Evolutionary conservation across 2,113 vertebrate species (phyloP).

Genomic region (Mohoua ochrocephala): DNA sequence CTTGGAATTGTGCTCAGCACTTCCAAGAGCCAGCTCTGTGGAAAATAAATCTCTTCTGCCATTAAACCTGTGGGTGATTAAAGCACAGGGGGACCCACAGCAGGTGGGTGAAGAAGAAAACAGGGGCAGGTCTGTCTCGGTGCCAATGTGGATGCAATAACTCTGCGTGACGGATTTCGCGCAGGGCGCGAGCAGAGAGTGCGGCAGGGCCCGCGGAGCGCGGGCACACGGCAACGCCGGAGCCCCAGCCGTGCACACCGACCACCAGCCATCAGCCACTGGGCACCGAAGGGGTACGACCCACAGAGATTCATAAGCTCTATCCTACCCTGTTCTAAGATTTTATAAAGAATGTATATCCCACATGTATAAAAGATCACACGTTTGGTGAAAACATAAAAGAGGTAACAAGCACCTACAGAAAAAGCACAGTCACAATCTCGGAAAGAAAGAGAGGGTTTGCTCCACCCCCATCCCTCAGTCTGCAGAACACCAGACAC

Average conservation of each 20-base stretch:
- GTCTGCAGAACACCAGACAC: not conserved
- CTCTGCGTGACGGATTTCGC: accelerated
- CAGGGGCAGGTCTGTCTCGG: not conserved
- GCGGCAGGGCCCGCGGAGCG: not conserved
- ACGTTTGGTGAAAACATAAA: not conserved
- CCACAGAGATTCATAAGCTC: not conserved
- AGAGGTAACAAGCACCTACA: not conserved
- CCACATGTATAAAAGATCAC: not conserved
- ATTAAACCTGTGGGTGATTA: not conserved
- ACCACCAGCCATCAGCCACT: accelerated
- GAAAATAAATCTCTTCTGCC: not conserved
- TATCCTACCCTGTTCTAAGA: accelerated
- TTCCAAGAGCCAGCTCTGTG: not conserved
- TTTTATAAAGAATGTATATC: not conserved
- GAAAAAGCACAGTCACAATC: not conserved
- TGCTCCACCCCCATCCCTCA: not conserved
- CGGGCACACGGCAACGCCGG: accelerated
- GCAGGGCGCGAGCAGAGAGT: accelerated
- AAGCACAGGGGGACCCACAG: not conserved
- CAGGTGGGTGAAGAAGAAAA: not conserved
- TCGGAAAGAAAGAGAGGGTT: not conserved
- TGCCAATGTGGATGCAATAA: not conserved
- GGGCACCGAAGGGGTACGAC: not conserved
- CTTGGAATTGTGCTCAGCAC: not conserved
- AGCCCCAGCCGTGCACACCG: accelerated